Percentiles rank a stretch among this genome's conserved stretches.
These are phyloP conservation scores for Hyppa rectilinea DNA, from an alignment of 2,888 invertebrate genomes.

Conservation along the genomic window DNA sequence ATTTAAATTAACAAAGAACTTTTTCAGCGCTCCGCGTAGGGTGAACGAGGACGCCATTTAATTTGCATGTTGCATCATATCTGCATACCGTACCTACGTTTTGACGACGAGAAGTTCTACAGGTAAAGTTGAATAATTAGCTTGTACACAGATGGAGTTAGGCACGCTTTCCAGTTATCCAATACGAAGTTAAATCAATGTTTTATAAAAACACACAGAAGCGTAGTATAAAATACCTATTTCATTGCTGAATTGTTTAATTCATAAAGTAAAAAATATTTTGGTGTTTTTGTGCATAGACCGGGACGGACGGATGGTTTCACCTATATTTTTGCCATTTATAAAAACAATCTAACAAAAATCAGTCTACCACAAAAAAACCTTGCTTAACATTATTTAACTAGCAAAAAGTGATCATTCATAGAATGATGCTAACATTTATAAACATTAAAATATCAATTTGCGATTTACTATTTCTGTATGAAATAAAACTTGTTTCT, in stretches of 20 bases:
- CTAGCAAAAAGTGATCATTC: constrained; percentile 43
- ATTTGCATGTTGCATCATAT: constrained; percentile 39
- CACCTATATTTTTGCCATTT: constrained; percentile 29
- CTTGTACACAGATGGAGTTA: constrained; percentile 21
- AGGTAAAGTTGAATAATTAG: constrained; percentile 60
- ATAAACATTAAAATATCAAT: constrained; percentile 30
- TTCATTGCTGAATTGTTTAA: neutral
- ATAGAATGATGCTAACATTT: constrained; percentile 35
- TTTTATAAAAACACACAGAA: constrained; percentile 4
- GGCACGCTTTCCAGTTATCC: constrained; percentile 22
- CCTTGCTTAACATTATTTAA: constrained; percentile 49
- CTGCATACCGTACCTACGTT: neutral
- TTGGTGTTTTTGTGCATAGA: constrained; percentile 41
- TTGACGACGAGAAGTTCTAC: constrained; percentile 33
- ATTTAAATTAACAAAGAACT: constrained; percentile 41
- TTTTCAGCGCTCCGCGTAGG: constrained; percentile 35
- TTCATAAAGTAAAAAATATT: constrained; percentile 35
- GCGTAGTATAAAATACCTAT: neutral
- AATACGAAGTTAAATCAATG: constrained; percentile 1
- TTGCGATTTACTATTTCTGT: constrained; percentile 5
- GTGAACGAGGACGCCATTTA: constrained; percentile 46
- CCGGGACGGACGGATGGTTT: constrained; percentile 26
- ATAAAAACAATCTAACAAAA: constrained; percentile 51
- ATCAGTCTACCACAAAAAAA: constrained; percentile 47
- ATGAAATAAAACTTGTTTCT: neutral